These are phyloP conservation scores for Notiomystis cincta DNA, from an alignment of 2,113 vertebrate species.

Conservation along the genomic window DNA sequence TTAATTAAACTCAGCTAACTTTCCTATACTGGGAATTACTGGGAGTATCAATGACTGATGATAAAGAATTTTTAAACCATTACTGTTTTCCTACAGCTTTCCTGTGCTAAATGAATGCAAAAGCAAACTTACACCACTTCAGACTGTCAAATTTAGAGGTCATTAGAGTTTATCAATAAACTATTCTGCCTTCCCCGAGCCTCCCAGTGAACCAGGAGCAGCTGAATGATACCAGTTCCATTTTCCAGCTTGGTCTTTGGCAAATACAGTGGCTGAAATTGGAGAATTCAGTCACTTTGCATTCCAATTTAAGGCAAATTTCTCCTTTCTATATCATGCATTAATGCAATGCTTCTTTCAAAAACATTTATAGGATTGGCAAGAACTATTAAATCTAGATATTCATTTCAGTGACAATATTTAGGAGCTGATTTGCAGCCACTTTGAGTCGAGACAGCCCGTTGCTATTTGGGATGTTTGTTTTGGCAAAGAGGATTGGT, in stretches of 20 bases:
- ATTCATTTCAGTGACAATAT: conserved; percentile 70
- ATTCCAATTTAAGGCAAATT: conserved; percentile 81
- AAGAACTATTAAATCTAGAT: conserved; percentile 69
- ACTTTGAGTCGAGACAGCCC: conserved; percentile 74
- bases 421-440: conserved; percentile 82
- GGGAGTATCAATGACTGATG: neutral
- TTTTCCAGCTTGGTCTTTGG: conserved; percentile 74
- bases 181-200: neutral
- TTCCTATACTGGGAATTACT: neutral
- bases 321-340: conserved; percentile 77
- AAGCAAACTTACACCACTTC: neutral
- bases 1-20: neutral
- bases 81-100: neutral
- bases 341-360: conserved; percentile 76
- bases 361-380: conserved; percentile 67
- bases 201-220: conserved; percentile 50
- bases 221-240: conserved; percentile 82
- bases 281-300: conserved; percentile 77
- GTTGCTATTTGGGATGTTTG: neutral
- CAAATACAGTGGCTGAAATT: conserved; percentile 78
- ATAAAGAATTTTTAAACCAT: neutral
- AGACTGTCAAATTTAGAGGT: neutral
- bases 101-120: neutral
- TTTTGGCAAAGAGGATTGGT: neutral
- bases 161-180: neutral